Percentiles rank a stretch among this genome's conserved stretches.
Conservation (phyloP, 2,113 vertebrate genomes). For the Heterotis niloticus region DNA sequence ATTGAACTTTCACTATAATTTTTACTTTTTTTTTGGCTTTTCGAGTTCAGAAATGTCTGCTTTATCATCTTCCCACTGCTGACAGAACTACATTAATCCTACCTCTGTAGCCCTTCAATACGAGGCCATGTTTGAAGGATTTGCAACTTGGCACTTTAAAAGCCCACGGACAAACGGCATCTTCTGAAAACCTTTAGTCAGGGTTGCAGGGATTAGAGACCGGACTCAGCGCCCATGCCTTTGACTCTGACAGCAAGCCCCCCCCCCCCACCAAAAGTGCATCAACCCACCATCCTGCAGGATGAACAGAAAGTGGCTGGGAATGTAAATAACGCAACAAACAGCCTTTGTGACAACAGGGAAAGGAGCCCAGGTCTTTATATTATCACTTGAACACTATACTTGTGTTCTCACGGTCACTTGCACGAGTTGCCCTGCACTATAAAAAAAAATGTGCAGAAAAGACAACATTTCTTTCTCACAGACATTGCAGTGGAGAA, state of each 20-base stretch:
- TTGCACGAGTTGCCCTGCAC: too few relatives aligned
- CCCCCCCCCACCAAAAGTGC: neutral
- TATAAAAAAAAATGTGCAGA: too few relatives aligned
- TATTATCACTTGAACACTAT: too few relatives aligned
- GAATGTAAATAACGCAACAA: neutral
- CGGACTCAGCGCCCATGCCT: neutral
- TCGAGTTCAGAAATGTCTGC: conserved; percentile 25
- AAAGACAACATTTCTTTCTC: neutral
- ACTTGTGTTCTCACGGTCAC: too few relatives aligned
- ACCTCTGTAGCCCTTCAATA: conserved; percentile 24
- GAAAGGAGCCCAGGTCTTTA: neutral
- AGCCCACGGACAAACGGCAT: conserved; percentile 16
- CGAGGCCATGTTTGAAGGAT: conserved; percentile 18
- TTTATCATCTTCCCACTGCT: conserved; percentile 40
- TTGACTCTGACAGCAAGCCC: neutral
- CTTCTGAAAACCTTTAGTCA: conserved; percentile 22
- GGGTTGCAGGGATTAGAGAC: conserved; percentile 16
- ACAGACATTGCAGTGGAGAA: neutral
- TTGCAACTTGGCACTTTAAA: conserved; percentile 28
- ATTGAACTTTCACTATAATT: conserved; percentile 10
- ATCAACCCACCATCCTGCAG: neutral
- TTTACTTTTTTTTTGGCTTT: too few relatives aligned
- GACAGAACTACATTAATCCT: conserved; percentile 33
- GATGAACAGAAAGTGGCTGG: neutral
- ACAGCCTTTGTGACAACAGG: neutral